These are phyloP conservation scores for Eueremaeus valkanovi DNA, from an alignment of 2,888 invertebrate species.

Conservation along the genomic window DNA sequence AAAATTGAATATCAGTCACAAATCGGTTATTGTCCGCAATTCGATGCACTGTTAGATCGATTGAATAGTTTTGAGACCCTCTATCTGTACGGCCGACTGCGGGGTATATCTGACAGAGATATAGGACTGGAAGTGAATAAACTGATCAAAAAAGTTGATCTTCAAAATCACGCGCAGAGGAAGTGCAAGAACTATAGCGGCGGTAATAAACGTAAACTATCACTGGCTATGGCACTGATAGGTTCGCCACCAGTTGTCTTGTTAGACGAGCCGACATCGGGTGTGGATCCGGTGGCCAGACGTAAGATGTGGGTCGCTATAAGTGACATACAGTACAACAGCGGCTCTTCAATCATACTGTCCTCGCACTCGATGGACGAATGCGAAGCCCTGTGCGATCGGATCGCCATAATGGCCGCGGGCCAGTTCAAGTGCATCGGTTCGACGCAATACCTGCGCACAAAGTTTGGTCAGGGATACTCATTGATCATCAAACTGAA, in stretches of 20 bases:
- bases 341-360: slow-evolving; percentile 59
- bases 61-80: slow-evolving; percentile 45
- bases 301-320: slow-evolving; percentile 47
- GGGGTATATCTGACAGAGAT: slow-evolving; percentile 41
- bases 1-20: slow-evolving; percentile 24
- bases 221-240: slow-evolving; percentile 44
- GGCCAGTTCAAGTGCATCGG: slow-evolving; percentile 70
- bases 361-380: slow-evolving; percentile 73
- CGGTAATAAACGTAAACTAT: slow-evolving; percentile 45
- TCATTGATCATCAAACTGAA: slow-evolving; percentile 31
- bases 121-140: slow-evolving; percentile 38
- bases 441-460: slow-evolving; percentile 69
- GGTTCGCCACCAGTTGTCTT: slow-evolving; percentile 44
- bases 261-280: slow-evolving; percentile 47
- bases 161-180: slow-evolving; percentile 43
- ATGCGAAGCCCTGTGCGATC: slow-evolving; percentile 74
- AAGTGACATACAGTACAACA: slow-evolving; percentile 39
- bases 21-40: slow-evolving; percentile 77
- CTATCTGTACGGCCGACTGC: slow-evolving; percentile 42
- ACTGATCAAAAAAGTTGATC: slow-evolving; percentile 42
- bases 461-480: slow-evolving; percentile 64
- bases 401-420: slow-evolving; percentile 75
- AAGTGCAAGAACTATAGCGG: slow-evolving; percentile 44
- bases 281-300: slow-evolving; percentile 47
- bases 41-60: slow-evolving; percentile 67